Conservation (phyloP, 2,113 vertebrate genomes). For the Pelvicachromis taeniatus region DNA sequence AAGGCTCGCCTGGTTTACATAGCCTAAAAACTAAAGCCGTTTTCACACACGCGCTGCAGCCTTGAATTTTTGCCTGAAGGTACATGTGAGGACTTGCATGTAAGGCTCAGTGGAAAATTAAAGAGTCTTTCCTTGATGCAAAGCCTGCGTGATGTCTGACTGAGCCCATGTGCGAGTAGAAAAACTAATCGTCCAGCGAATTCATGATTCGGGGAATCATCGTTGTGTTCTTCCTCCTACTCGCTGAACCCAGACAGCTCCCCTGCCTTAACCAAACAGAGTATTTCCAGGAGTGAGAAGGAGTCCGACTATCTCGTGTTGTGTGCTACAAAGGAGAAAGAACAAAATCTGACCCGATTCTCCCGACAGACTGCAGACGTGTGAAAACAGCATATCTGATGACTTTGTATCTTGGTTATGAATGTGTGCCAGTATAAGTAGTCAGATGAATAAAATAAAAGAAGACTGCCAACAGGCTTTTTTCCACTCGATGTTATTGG, state of each 20-base stretch:
- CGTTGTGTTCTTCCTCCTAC: neutral
- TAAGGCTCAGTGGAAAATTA: neutral
- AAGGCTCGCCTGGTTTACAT: slow-evolving; percentile 18
- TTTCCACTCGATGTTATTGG: neutral
- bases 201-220: neutral
- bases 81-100: neutral
- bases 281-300: neutral
- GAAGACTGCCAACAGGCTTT: neutral
- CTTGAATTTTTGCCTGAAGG: neutral
- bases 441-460: slow-evolving; percentile 5
- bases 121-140: neutral
- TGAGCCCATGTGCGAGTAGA: neutral
- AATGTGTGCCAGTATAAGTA: slow-evolving; percentile 49
- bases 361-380: neutral
- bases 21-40: neutral
- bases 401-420: slow-evolving; percentile 27
- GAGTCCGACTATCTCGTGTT: neutral
- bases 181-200: neutral
- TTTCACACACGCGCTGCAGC: neutral
- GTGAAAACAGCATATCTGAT: slow-evolving; percentile 1
- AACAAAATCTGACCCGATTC: neutral
- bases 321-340: neutral
- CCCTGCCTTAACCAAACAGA: neutral
- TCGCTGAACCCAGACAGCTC: neutral
- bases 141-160: neutral